Conservation (phyloP, 2,888 invertebrate species). For the Malacosoma neustria region DNA sequence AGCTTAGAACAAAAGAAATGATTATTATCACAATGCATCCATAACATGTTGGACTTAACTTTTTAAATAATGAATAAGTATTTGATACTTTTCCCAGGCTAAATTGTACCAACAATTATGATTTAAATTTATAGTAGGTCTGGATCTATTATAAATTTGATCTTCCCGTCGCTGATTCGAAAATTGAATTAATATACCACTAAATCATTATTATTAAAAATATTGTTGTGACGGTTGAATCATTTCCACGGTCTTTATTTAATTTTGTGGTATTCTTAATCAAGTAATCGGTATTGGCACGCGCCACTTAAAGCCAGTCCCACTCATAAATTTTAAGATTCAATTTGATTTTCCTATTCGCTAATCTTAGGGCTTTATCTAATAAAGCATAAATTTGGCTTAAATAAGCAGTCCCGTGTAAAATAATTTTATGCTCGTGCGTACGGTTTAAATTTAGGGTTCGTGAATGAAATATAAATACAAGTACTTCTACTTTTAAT, state of each 20-base stretch:
- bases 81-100: no score
- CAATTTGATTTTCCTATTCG: slow-evolving; percentile 47
- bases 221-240: slow-evolving; percentile 20
- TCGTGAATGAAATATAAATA: no score
- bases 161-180: no score
- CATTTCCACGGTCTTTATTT: slow-evolving; percentile 39
- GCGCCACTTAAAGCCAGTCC: slow-evolving; percentile 53
- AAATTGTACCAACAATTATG: no score
- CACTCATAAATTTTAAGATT: slow-evolving; percentile 50
- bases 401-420: slow-evolving; percentile 47
- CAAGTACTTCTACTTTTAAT: no score
- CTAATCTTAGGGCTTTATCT: slow-evolving; percentile 55
- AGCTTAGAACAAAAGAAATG: no score
- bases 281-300: slow-evolving; percentile 22
- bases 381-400: slow-evolving; percentile 45
- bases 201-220: neutral
- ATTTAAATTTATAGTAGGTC: no score
- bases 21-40: no score
- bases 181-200: no score
- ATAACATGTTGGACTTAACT: no score
- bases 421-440: slow-evolving; percentile 54
- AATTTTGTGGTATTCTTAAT: slow-evolving; percentile 19
- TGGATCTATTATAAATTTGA: no score
- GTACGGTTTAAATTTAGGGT: neutral
- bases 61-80: no score